Evolutionary conservation across 2,888 invertebrate species (phyloP), one percentile per base, ranked within the genome.

Genomic region (Neoascia interrupta): DNA sequence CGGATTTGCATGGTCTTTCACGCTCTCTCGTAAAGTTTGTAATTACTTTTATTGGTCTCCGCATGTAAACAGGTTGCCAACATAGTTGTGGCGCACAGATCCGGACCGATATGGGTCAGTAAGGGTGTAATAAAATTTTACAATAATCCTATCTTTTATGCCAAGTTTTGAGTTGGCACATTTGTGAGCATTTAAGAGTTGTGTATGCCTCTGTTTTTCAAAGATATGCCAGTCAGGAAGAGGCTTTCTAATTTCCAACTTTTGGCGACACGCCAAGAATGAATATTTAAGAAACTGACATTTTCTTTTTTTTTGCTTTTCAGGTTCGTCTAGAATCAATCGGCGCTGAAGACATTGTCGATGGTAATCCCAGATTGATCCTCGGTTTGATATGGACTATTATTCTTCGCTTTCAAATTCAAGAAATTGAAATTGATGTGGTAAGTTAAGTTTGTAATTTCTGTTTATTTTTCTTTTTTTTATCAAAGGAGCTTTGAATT

Each of bases 321-420:
- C 88, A 97, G 97, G 96, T 99, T 73, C 94, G 98, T 49, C 90
- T 99, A 88, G 99, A 99, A 90, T 98, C 97, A 85, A 99, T 99
- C 86, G 99, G 99, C 81, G 98, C 99, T 11, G 98, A 99, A 90
- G 99, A 99, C 89, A 99, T 99, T 82, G 97, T 98, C 81, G 99
- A 99, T 89, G 97, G 98, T 26, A 99, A 99, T 91, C 97, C 97
- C 39, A 92, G 98, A 51, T 92, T 99, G 82, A 99, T 99, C 87
- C 93, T 99, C 82, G 99, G 99, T 84, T 92, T 99, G 56, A 98
- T 99, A 83, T 99, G 99, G 99, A 99, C 99, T 75, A 99, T 99
- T 86, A 99, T 99, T 90, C 92, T 99, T 82, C 92, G 99, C 79
- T 99, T 99, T 92, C 98, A 99, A 92, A 99, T 99, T 84, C 98